phyloP scores from a whole-genome alignment of 2,113 vertebrate genomes.

The Gasterosteus aculeatus region DNA sequence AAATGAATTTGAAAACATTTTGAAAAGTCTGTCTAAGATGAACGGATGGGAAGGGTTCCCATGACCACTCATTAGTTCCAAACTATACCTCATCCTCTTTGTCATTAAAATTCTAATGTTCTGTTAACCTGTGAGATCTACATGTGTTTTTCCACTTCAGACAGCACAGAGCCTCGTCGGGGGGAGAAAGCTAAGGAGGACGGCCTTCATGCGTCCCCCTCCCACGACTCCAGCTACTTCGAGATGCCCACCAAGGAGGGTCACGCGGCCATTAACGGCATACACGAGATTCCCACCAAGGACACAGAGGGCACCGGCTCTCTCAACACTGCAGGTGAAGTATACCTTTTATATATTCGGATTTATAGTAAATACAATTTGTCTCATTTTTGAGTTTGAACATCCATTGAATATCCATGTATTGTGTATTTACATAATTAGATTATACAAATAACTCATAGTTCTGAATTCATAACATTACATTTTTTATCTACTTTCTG shows the following conservation, averaged over 20 bases:
- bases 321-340: conserved; percentile 73
- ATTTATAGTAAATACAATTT: background rate
- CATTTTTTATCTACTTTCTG: background rate
- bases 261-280: conserved; percentile 86
- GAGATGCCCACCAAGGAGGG: conserved; percentile 95
- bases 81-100: background rate
- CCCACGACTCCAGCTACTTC: conserved; percentile 92
- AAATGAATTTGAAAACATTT: background rate
- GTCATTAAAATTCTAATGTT: background rate
- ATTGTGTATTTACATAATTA: background rate
- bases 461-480: background rate
- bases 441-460: background rate
- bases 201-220: conserved; percentile 81
- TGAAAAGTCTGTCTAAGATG: background rate
- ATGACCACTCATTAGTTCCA: background rate
- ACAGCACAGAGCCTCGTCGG: conserved; percentile 86
- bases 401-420: background rate
- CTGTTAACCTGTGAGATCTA: background rate
- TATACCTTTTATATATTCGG: background rate
- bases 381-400: background rate
- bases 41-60: background rate
- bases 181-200: conserved; percentile 87
- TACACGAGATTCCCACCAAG: conserved; percentile 96
- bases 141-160: conserved; percentile 59
- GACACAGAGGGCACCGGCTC: conserved; percentile 86